Evolutionary conservation across 2,888 invertebrate species (phyloP).

Genomic region (Pammene fasciana): DNA sequence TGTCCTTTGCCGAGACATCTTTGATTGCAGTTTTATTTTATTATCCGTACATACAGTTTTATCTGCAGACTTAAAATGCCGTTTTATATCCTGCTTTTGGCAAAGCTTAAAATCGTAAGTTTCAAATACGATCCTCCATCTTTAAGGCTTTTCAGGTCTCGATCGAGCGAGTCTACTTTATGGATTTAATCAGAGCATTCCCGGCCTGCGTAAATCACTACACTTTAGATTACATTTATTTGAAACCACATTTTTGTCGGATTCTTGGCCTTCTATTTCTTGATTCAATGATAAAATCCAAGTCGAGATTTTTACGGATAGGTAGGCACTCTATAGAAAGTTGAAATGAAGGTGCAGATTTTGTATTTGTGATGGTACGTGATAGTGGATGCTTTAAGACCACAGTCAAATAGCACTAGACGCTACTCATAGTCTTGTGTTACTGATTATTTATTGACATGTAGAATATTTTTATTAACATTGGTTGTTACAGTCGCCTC

Average conservation of each 20-base stretch:
- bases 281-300: constrained; percentile 5
- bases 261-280: constrained; percentile 9
- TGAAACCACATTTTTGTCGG: constrained; percentile 24
- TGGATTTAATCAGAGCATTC: constrained; percentile 65
- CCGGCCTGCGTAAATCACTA: constrained; percentile 53
- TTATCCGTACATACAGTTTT: too few relatives aligned
- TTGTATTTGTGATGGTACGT: too few relatives aligned
- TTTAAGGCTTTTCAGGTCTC: constrained; percentile 45
- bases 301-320: background rate
- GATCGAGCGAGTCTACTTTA: constrained; percentile 55
- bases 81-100: background rate
- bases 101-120: constrained; percentile 24
- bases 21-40: too few relatives aligned
- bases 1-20: too few relatives aligned
- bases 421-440: too few relatives aligned
- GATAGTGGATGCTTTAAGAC: too few relatives aligned
- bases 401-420: too few relatives aligned
- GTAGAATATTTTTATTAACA: too few relatives aligned
- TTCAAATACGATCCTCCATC: constrained; percentile 26
- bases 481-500: too few relatives aligned
- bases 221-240: constrained; percentile 34
- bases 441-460: too few relatives aligned
- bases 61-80: too few relatives aligned
- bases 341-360: background rate
- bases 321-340: background rate